These are phyloP conservation scores for Macrotrachela quadricornifera DNA, from an alignment of 1,140 invertebrate genomes.

Conservation along the genomic window DNA sequence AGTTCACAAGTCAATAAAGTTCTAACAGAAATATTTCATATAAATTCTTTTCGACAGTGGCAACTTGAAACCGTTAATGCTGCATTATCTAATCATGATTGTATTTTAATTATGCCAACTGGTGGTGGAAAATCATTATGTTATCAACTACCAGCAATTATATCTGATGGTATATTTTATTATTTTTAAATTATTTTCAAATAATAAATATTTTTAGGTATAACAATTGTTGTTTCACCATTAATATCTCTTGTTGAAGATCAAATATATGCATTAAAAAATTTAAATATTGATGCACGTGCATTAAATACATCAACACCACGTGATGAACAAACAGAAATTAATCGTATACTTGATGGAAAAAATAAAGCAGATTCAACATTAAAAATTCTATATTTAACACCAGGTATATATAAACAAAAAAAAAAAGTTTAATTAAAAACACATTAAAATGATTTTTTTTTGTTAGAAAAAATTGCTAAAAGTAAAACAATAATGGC, in stretches of 20 bases:
- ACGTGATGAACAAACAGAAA: constrained; percentile 1
- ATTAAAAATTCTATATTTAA: constrained; percentile 63
- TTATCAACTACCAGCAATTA: constrained; percentile 45
- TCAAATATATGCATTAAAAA: constrained; percentile 33
- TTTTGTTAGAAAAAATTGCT: constrained; percentile 46
- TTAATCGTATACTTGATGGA: constrained; percentile 18
- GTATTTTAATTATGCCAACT: constrained; percentile 66
- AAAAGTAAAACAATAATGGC: constrained; percentile 45
- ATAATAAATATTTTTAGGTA: not conserved
- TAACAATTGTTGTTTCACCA: constrained; percentile 46
- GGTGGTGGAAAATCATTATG: constrained; percentile 48
- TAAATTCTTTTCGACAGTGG: constrained; percentile 64
- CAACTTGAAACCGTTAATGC: constrained; percentile 86
- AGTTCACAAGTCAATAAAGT: not conserved
- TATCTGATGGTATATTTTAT: constrained; percentile 21
- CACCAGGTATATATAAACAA: constrained; percentile 34
- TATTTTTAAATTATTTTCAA: too few relatives aligned
- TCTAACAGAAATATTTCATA: constrained; percentile 46
- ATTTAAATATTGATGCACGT: constrained; percentile 47
- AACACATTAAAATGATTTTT: too few relatives aligned
- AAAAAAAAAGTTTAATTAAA: too few relatives aligned
- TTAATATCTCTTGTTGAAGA: constrained; percentile 47
- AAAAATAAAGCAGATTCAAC: constrained; percentile 23
- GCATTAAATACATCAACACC: constrained; percentile 27
- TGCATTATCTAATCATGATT: constrained; percentile 58